Conservation (phyloP, 2,797 vertebrate species). For the Xenopus petersii region DNA sequence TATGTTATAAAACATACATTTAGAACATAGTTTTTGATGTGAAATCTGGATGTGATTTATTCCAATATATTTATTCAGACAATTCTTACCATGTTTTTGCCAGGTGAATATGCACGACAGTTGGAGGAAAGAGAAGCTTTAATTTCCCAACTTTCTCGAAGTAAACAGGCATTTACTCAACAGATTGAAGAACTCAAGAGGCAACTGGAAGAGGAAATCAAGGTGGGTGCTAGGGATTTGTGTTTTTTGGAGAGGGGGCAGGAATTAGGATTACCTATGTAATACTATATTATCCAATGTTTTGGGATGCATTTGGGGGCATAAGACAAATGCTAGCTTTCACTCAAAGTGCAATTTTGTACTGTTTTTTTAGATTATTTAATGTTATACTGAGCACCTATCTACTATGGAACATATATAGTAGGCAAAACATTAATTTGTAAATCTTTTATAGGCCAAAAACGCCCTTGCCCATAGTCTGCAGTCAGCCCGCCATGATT, state of each 20-base stretch:
- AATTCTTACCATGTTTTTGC: too few relatives aligned
- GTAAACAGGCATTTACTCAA: constrained; percentile 74
- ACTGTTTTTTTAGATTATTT: too few relatives aligned
- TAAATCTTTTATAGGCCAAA: constrained; percentile 66
- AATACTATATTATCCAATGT: too few relatives aligned
- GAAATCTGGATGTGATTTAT: background rate
- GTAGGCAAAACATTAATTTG: too few relatives aligned
- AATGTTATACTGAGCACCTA: too few relatives aligned
- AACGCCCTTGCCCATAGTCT: constrained; percentile 73
- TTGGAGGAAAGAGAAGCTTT: constrained; percentile 78
- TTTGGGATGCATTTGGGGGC: too few relatives aligned
- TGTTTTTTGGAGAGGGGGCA: too few relatives aligned
- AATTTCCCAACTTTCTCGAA: constrained; percentile 73
- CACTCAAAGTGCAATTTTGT: too few relatives aligned
- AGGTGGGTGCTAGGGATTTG: constrained; percentile 58
- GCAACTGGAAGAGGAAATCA: constrained; percentile 78
- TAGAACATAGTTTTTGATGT: background rate
- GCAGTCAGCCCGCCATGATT: constrained; percentile 79
- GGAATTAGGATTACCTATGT: too few relatives aligned
- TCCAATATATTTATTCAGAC: background rate
- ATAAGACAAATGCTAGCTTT: too few relatives aligned
- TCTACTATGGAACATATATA: too few relatives aligned
- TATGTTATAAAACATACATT: too few relatives aligned
- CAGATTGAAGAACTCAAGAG: constrained; percentile 77
- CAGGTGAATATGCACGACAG: constrained; percentile 72